Evolutionary conservation across 2,113 vertebrate genomes (phyloP).

Genomic region (Oreochromis tanganicae): DNA sequence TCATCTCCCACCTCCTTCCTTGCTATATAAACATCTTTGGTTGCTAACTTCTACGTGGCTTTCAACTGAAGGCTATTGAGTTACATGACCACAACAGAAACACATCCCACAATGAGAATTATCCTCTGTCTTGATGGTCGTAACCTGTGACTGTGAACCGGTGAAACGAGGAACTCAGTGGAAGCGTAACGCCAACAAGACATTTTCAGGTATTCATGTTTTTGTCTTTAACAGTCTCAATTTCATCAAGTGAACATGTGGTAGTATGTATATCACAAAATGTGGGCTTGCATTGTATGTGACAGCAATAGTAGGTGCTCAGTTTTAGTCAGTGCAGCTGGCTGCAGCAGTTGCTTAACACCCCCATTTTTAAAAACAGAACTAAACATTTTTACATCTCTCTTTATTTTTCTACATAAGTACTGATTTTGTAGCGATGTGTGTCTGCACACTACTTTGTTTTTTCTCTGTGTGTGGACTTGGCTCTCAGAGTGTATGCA

Average conservation of each 20-base stretch:
- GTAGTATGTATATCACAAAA: background rate
- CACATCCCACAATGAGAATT: constrained; percentile 41
- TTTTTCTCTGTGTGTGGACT: background rate
- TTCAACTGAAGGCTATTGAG: constrained; percentile 26
- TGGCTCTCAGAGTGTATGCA: background rate
- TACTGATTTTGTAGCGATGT: background rate
- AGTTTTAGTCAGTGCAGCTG: background rate
- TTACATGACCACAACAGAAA: constrained; percentile 44
- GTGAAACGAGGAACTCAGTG: background rate
- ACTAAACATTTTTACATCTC: background rate
- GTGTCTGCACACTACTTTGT: background rate
- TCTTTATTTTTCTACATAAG: background rate
- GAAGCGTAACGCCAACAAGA: background rate
- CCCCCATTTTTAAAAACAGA: background rate
- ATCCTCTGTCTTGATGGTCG: background rate
- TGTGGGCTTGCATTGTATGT: background rate
- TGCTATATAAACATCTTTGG: constrained; percentile 2
- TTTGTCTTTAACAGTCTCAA: background rate
- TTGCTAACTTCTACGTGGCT: constrained; percentile 6
- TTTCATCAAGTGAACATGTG: background rate
- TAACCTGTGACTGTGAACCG: constrained; percentile 30
- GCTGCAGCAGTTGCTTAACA: background rate
- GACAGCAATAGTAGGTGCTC: background rate
- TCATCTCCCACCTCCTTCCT: background rate
- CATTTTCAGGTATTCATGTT: background rate